Conservation (phyloP, 2,797 vertebrate species). For the Pangasius macronema region DNA sequence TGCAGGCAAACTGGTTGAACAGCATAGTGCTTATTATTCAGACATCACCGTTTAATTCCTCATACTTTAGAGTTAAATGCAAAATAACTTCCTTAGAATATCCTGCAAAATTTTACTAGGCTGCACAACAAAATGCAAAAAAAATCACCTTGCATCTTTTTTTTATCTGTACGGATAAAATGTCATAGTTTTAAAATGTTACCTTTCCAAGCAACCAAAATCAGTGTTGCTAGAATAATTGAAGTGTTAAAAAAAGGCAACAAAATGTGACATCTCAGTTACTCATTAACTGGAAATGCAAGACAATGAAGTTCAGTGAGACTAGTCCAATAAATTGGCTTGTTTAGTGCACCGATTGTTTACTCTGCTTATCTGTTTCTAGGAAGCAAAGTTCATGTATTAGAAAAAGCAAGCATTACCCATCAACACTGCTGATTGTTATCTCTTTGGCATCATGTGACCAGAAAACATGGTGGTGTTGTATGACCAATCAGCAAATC, state of each 20-base stretch:
- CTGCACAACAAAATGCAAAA: background rate
- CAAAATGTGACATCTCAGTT: background rate
- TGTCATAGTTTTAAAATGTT: background rate
- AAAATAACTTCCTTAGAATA: background rate
- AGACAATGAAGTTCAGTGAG: background rate
- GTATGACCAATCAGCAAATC: background rate
- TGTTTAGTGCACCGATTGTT: background rate
- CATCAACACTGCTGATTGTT: background rate
- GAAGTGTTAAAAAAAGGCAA: background rate
- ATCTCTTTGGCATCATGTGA: background rate
- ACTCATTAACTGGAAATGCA: background rate
- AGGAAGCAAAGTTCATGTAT: conserved; percentile 11
- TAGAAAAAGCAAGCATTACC: conserved; percentile 13
- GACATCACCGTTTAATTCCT: background rate
- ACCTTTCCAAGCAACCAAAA: background rate
- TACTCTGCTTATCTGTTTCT: background rate
- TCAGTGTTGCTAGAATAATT: too few species aligned
- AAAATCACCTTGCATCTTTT: background rate
- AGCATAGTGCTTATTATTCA: conserved; percentile 38
- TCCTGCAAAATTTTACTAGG: background rate
- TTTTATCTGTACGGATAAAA: background rate
- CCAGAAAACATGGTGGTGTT: background rate
- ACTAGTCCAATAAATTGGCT: background rate
- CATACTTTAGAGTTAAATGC: background rate
- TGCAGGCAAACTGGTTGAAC: conserved; percentile 53